Evolutionary conservation across 1,140 invertebrate species (phyloP).

Genomic region (Formica exsecta): DNA sequence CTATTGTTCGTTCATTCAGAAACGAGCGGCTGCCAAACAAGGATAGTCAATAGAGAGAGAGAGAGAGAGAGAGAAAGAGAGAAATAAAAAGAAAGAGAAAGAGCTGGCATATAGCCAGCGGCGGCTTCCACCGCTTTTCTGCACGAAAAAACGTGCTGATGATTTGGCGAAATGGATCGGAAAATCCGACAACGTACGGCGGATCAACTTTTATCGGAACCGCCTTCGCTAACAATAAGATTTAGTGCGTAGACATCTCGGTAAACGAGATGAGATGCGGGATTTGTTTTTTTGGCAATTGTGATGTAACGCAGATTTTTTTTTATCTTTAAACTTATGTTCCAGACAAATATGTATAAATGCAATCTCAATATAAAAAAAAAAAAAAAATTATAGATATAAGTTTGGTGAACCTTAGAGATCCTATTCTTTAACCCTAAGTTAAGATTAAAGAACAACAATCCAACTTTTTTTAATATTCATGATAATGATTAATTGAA

Average conservation of each 20-base stretch:
- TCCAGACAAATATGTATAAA: not conserved
- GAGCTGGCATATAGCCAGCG: conserved; percentile 71
- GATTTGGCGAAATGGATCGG: conserved; percentile 56
- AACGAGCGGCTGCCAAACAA: conserved; percentile 68
- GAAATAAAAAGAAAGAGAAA: not conserved
- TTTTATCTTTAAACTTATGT: not conserved
- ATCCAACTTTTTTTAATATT: too few relatives aligned
- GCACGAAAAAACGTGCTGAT: conserved; percentile 56
- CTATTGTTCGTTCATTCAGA: conserved; percentile 78
- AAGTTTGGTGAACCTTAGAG: too few relatives aligned
- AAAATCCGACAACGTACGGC: conserved; percentile 30
- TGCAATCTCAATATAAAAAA: not conserved
- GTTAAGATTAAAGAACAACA: too few relatives aligned
- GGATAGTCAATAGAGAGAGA: conserved; percentile 57
- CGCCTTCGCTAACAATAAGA: not conserved
- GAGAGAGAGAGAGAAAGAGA: not conserved
- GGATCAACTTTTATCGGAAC: conserved; percentile 33
- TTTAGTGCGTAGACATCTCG: not conserved
- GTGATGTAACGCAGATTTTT: not conserved
- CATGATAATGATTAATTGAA: too few relatives aligned
- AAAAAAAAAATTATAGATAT: too few relatives aligned
- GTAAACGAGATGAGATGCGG: not conserved
- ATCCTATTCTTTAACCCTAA: too few relatives aligned
- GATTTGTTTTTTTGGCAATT: not conserved
- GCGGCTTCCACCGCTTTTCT: conserved; percentile 53